Evolutionary conservation across 2,113 vertebrate species (phyloP), one percentile per base, ranked within the genome.

Genomic region (Microtus richardsoni): DNA sequence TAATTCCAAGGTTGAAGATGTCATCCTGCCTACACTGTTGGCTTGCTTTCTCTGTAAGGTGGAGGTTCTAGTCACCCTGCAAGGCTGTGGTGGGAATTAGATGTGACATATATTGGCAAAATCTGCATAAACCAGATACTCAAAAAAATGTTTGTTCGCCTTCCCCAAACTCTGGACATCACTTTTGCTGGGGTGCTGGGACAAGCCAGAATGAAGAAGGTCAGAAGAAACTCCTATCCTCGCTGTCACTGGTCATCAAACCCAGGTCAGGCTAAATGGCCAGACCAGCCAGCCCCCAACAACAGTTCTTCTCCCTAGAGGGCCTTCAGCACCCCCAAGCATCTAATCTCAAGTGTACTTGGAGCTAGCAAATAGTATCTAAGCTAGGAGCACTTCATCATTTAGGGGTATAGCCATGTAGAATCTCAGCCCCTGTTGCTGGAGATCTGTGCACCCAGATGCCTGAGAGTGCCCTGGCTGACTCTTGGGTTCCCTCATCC

Each of bases 341-440:
- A 12, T 70, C 86, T 96, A 24, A 78, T 94, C 77, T 71, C 60
- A 60, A 5, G 26, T 39, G 28, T 83, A 88, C 84, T 95, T 95
- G 93, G 95, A 96, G 89, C 82, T 64, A 85, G 85, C 85, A 94
- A 85, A 78, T 33, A 88, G 22, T 78, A 60, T 75, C 64, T 36
- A 10, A n/a, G n/a, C 83, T 33, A 39, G 66, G 39, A 83, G 84
- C 24, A 3, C 58, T 82, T 11, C 24, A 22, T 70, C 82, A 52
- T 58, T 52, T 73, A 62, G 70, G 68, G 66, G 62, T 68, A 19
- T 41, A 68, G 73, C 58, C 24, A 1, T 68, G 36, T 83, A 33
- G 74, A 52, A 58, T 83, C 47, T 66, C 11, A 36, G 66, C 49
- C 92, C n/a, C 79, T 73, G 60, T 77, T 4, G 0, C 54, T 64